Evolutionary conservation across 2,113 vertebrate species (phyloP).

Genomic region (Chaenocephalus aceratus): DNA sequence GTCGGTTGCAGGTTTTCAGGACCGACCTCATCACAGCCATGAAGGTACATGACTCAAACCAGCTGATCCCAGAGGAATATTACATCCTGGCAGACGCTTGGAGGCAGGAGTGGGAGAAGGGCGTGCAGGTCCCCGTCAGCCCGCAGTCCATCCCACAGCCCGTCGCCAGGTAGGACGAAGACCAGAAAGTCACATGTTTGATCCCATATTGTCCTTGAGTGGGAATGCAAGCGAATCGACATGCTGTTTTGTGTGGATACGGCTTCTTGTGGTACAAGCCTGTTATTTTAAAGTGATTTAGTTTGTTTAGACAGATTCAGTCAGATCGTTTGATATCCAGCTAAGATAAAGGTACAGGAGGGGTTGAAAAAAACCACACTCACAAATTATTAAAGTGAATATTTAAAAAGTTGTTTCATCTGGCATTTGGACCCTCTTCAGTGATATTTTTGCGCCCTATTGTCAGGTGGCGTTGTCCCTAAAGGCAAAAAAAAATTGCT

Average conservation of each 20-base stretch:
- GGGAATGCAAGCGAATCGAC: neutral
- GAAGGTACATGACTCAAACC: slow-evolving; percentile 97
- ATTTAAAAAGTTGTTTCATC: too few species aligned
- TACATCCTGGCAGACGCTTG: slow-evolving; percentile 95
- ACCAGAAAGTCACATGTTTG: neutral
- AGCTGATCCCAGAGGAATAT: slow-evolving; percentile 95
- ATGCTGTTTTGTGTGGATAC: too few species aligned
- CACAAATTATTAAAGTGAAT: too few species aligned
- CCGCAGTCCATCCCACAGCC: slow-evolving; percentile 92
- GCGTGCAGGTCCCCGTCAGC: slow-evolving; percentile 98
- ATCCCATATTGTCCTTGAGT: neutral
- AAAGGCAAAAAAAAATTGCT: neutral
- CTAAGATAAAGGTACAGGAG: too few species aligned
- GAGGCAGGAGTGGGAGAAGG: slow-evolving; percentile 99
- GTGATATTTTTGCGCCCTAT: neutral
- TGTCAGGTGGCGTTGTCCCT: neutral
- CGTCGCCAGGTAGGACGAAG: slow-evolving; percentile 87
- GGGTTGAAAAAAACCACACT: too few species aligned
- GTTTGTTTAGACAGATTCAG: too few species aligned
- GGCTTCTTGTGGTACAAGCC: neutral
- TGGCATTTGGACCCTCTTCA: neutral
- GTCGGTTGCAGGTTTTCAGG: slow-evolving; percentile 91
- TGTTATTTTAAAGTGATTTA: neutral
- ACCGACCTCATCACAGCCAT: slow-evolving; percentile 99
- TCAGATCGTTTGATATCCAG: too few species aligned